phyloP scores from a whole-genome alignment of 2,113 vertebrate species.

The Ceyx margarethae region DNA sequence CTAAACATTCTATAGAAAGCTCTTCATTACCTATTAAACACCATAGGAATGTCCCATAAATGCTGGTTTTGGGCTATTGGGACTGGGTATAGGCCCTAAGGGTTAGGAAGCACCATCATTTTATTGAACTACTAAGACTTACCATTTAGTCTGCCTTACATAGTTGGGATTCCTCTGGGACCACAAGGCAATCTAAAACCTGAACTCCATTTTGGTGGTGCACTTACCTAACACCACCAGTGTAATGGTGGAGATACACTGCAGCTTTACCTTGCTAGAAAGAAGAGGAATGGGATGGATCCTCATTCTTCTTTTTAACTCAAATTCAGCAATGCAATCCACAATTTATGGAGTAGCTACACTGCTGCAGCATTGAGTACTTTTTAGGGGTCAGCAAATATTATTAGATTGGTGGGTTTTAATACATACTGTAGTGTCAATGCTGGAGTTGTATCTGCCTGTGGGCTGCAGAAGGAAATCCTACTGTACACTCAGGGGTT shows the following conservation, averaged over 20 bases:
- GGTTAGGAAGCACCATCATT: not conserved
- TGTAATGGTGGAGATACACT: fast-evolving
- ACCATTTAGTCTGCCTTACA: not conserved
- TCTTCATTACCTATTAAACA: not conserved
- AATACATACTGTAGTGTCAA: fast-evolving
- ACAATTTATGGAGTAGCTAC: not conserved
- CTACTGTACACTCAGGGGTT: not conserved
- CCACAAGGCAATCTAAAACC: not conserved
- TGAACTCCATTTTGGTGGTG: not conserved
- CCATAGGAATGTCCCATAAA: not conserved
- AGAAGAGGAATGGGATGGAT: not conserved
- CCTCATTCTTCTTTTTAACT: not conserved
- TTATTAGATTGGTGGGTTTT: not conserved
- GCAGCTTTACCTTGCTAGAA: not conserved
- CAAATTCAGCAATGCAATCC: not conserved
- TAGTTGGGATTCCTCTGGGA: not conserved
- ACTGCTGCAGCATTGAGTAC: not conserved
- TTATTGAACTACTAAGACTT: not conserved
- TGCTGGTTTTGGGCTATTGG: not conserved
- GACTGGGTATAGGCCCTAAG: not conserved
- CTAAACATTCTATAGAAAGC: not conserved
- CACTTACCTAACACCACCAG: fast-evolving
- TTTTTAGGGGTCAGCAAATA: not conserved
- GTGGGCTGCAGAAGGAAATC: not conserved
- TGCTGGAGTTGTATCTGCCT: not conserved